Evolutionary conservation across 2,888 invertebrate species (phyloP), one percentile per base, ranked within the genome.

Genomic region (Trypoxylon attenuatum): DNA sequence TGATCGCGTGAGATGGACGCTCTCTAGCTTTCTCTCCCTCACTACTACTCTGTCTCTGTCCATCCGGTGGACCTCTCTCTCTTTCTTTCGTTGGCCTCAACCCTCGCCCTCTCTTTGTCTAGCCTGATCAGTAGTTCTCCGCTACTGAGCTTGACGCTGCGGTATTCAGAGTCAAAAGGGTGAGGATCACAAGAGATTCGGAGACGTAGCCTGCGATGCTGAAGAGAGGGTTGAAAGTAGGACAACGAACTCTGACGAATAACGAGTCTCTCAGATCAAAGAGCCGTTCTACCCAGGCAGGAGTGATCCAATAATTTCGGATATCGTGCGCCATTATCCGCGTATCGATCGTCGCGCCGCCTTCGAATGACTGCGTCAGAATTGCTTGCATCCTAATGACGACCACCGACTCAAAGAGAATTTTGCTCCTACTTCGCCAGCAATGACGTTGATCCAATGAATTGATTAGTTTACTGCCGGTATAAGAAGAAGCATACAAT

Each of bases 151-250:
- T 27, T 15, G 18, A 51, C 23, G 38, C 49, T 52, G 41, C 41
- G 43, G 39, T 19, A 56, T 58, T 15, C 51, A 43, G 51, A 42
- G 46, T 58, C 38, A 52, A 45, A 41, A 51, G 54, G 60, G 51
- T 45, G 60, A 50, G 61, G 60, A 49, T 52, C 60, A n/a, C 13
- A 33, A 33, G 27, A 62, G 56, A 43, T 41, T 42, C 56, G 21
- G 52, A 62, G 41, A 50, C 41, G 52, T 43, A 53, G 53, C 52
- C 46, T 45, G 16, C 25, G 33, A 25, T 46, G 27, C 39, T 54
- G 41, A 61, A 60, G 78, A 78, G 72, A 75, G 71, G 74, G 71
- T 73, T 73, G 75, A 73, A 78, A 78, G 69, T 75, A 67, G 79
- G 71, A 56, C 73, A 71, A 69, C 70, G 76, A 75, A 73, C 75